Evolutionary conservation across 2,888 invertebrate species (phyloP), one percentile per base, ranked within the genome.

Genomic region (Andrena flavipes): DNA sequence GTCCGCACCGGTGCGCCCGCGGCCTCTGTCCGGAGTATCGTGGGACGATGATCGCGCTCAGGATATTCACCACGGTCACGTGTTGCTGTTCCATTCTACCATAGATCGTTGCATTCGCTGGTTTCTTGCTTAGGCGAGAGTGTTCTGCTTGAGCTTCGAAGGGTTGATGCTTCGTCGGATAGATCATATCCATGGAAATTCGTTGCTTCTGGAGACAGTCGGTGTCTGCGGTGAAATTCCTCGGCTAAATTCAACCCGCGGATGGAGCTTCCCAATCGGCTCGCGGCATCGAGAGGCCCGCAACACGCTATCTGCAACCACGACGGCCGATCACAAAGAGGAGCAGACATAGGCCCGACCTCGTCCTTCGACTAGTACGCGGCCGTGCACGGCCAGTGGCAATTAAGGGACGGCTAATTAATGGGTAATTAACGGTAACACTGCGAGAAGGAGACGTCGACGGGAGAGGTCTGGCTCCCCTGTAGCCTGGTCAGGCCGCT

Each of bases 341-440:
- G 48, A 30, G 63, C 67, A 65, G 67, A 80, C 75, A 73, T 68
- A 62, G 65, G 26, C 33, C 29, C 59, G 76, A 72, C 54, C 59
- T 68, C 65, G 64, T 84, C 67, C 49, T 49, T 64, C 70, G 79
- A 74, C 82, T 67, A 67, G 85, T 77, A 81, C 74, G 59, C 74
- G 72, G 60, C 63, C 77, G 48, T 76, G 80, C 71, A 60, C 76
- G 80, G 76, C 69, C 83, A 67, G 64, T 81, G 77, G 90, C 92
- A 92, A 93, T 93, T 93, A 92, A 92, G 91, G 89, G 86, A 88
- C 89, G 89, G 91, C 92, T 93, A 93, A 94, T 93, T 93, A 94
- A 93, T 90, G 92, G 90, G 90, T 93, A 93, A 94, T 94, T 93
- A 93, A 93, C 90, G 93, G 90, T 92, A 92, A 93, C 93, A 93